phyloP scores from a whole-genome alignment of 2,888 invertebrate genomes.

The Eristalis arbustorum region DNA sequence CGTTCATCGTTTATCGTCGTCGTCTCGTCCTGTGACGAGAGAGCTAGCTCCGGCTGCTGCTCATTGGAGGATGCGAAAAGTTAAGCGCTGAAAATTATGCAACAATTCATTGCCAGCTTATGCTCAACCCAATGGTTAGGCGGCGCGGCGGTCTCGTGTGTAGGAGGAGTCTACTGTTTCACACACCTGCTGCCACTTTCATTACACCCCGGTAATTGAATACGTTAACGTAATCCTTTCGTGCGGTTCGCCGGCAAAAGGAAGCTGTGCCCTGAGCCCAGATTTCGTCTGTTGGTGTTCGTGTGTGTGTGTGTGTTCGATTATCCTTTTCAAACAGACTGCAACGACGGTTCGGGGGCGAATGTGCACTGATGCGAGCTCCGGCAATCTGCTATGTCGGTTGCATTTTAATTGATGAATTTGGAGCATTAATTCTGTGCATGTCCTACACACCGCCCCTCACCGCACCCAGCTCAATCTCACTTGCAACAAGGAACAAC shows the following conservation, averaged over 20 bases:
- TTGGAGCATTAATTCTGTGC: slow-evolving; percentile 33
- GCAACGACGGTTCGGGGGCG: not conserved
- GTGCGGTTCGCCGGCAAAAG: not conserved
- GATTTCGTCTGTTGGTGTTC: not conserved
- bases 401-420: slow-evolving; percentile 60
- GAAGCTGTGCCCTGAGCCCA: not conserved
- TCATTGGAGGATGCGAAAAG: slow-evolving; percentile 18
- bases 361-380: not conserved
- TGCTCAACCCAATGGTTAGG: not conserved
- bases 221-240: slow-evolving; percentile 42
- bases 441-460: not conserved
- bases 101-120: slow-evolving; percentile 54
- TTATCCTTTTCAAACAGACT: slow-evolving; percentile 4
- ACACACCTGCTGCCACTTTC: slow-evolving; percentile 49
- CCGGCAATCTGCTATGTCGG: slow-evolving; percentile 41
- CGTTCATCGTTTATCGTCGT: not conserved
- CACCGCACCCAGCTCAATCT: not conserved
- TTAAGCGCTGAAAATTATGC: slow-evolving; percentile 45
- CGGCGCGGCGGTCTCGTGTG: too few species aligned
- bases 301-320: slow-evolving; percentile 9
- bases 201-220: slow-evolving; percentile 51
- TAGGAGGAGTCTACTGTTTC: slow-evolving; percentile 5
- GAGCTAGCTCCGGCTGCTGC: too few species aligned
- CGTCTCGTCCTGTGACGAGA: not conserved
- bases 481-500: not conserved